Evolutionary conservation across 2,113 vertebrate species (phyloP), one percentile per base, ranked within the genome.

Genomic region (Chaetura pelagica): DNA sequence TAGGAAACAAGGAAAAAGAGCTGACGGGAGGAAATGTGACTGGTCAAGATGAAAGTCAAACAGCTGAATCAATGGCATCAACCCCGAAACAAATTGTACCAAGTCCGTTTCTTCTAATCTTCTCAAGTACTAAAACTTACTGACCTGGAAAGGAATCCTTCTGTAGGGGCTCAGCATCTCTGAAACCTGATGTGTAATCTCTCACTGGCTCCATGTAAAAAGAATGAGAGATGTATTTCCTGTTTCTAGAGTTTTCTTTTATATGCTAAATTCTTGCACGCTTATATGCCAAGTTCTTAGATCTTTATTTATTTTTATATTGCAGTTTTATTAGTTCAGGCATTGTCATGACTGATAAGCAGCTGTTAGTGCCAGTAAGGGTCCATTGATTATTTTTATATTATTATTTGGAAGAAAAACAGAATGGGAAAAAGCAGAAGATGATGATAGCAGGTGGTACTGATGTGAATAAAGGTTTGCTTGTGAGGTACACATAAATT

Each of bases 201-300:
- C 69, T 52, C 32, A 8, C 61, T 63, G 80, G 6, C 55, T 15
- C 12, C 2, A 6, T 3, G 10, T 52, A 38, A 69, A 81, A 67
- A 40, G 4, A 69, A 30, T 2, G 5, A 46, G 8, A 73, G 4
- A n/a, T 4, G 3, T 0, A 14, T n/a, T 51, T 68, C 34, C 11
- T 34, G 1, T 62, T 62, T 52, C 8, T 22, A 21, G 2, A 34
- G 12, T 57, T 38, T 69, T 57, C 7, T 24, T 2, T 46, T 27
- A 12, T 15, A 20, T 19, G 27, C 38, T 63, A 29, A 58, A 85
- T 55, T 30, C 26, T 68, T 49, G 18, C 0, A 34, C 63, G 27
- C 26, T 68, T 49, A 21, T 0, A 34, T 67, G 27, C 12, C 42
- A 78, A 72, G 6, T 23, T 64, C 26, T 64, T 85, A 48, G 6